Evolutionary conservation across 1,140 invertebrate species (phyloP), one percentile per base, ranked within the genome.

Genomic region (Drosophila willistoni): DNA sequence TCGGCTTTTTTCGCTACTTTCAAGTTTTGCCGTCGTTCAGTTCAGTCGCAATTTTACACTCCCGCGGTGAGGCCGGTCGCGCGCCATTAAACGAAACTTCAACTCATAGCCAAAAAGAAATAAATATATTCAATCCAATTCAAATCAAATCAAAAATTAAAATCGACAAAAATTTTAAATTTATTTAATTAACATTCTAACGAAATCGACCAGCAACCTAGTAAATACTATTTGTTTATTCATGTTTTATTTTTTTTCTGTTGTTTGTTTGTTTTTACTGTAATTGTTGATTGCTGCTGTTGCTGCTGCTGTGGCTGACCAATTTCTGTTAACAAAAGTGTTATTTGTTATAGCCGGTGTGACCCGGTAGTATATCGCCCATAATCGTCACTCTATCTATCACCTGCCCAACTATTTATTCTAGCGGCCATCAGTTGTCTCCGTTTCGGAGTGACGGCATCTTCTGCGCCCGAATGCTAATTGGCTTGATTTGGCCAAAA

Each of bases 41-140:
- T 29, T 71, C 76, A 84, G 81, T 87, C 79, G 84, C 83, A 89
- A 89, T 89, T 89, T 89, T 87, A 81, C 79, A 64, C 69, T 87
- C 84, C 84, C 54, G 71, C 17, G 76, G 74, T 67, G 68, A 69
- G 68, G 75, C 76, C 56, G 76, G 81, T 73, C 68, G 78, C 84
- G 84, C 83, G 83, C 68, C 78, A 77, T 56, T 63, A 66, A 78
- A 64, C 71, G 44, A 51, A 51, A 51, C 44, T 51, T 22, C 1
- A 51, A 51, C 19, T 51, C 17, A 51, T 51, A 51, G 44, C 44
- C 44, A 47, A 22, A 22, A 22, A 22, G 1, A 47, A 44, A 44
- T n/a, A 42, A 44, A 44, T 19, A 47, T 10, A 47, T 47, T 47
- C 44, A 12, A 51, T 51, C 22, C 19, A 22, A 51, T 17, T 17